Conservation (phyloP, 2,113 vertebrate species). For the Cygnus atratus region DNA sequence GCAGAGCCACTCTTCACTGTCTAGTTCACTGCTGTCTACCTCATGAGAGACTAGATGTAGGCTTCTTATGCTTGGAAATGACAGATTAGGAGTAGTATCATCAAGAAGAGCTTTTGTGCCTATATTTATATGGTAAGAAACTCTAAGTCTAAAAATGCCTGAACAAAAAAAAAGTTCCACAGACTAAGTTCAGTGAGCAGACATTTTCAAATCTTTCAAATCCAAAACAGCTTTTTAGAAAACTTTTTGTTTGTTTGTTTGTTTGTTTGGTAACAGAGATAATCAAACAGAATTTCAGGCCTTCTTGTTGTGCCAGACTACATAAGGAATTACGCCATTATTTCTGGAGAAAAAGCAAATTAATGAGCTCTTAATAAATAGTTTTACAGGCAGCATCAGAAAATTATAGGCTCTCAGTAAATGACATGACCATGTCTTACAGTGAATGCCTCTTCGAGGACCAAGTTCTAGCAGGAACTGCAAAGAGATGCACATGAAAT, state of each 20-base stretch:
- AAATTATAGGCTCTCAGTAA: neutral
- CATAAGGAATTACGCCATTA: constrained; percentile 10
- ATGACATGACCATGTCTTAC: neutral
- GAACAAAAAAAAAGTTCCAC: neutral
- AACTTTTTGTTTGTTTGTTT: neutral
- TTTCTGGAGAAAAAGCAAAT: neutral
- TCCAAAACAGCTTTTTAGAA: neutral
- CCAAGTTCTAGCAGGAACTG: neutral
- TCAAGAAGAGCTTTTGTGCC: neutral
- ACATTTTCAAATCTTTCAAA: neutral
- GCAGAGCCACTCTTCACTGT: neutral
- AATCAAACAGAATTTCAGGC: neutral
- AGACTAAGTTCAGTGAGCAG: neutral
- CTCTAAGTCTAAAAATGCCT: neutral
- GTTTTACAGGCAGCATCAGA: neutral
- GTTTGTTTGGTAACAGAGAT: neutral
- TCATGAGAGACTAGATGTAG: neutral
- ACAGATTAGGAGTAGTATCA: neutral
- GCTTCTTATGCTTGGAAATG: neutral
- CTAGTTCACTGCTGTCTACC: neutral
- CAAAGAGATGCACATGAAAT: neutral
- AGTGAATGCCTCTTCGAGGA: neutral
- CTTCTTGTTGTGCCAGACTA: neutral
- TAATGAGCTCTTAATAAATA: constrained; percentile 20
- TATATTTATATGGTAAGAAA: neutral